Conservation (phyloP, 2,113 vertebrate species). For the Orycteropus afer region DNA sequence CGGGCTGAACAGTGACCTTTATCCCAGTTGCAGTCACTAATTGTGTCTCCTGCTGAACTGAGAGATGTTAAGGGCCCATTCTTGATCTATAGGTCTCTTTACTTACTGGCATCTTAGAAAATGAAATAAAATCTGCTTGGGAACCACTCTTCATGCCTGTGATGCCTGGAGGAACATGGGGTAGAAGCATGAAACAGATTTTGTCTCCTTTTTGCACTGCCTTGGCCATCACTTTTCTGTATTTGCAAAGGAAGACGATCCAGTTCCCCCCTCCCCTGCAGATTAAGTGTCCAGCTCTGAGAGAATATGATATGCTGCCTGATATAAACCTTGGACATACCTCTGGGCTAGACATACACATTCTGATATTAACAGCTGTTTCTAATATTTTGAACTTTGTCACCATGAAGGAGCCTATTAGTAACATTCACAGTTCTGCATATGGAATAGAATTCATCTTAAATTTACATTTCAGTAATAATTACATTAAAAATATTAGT, state of each 20-base stretch:
- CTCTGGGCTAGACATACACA: not conserved
- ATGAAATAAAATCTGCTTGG: conserved; percentile 14
- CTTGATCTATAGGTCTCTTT: not conserved
- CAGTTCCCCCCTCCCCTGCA: not conserved
- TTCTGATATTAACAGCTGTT: conserved; percentile 8
- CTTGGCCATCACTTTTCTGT: not conserved
- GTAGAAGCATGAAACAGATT: not conserved
- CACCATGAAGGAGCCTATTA: not conserved
- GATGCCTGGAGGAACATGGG: not conserved
- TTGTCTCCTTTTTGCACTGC: not conserved
- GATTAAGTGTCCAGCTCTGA: not conserved
- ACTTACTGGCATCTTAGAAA: conserved; percentile 16
- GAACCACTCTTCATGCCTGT: not conserved
- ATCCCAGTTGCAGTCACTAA: conserved; percentile 8
- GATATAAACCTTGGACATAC: not conserved
- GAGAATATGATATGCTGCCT: not conserved
- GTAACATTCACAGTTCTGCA: not conserved
- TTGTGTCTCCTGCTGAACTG: conserved; percentile 10
- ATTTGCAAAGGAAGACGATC: not conserved
- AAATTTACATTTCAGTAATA: conserved; percentile 39
- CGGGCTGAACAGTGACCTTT: conserved; percentile 24
- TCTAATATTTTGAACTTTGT: not conserved
- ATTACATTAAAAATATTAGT: not conserved
- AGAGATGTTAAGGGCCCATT: not conserved
- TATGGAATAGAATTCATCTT: not conserved